phyloP scores from a whole-genome alignment of 2,888 invertebrate species.

The Macrosoma leucophasiata region DNA sequence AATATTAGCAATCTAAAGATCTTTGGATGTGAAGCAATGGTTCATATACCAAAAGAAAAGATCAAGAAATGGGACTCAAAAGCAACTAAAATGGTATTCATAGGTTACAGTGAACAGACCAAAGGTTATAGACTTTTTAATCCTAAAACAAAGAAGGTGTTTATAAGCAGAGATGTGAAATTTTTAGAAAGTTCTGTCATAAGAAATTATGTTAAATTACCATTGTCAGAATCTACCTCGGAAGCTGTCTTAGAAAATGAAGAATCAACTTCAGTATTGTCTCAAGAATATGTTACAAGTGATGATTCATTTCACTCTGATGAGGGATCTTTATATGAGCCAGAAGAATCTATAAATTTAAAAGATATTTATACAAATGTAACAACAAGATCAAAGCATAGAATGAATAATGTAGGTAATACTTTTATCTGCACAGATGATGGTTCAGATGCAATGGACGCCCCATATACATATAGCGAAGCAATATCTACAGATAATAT shows the following conservation, averaged over 20 bases:
- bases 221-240: no score
- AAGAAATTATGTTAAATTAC: no score
- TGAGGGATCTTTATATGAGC: conserved; percentile 7
- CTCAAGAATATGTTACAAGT: conserved; percentile 8
- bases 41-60: no score
- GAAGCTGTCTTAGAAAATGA: conserved; percentile 41
- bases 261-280: conserved; percentile 30
- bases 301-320: conserved; percentile 5
- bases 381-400: neutral
- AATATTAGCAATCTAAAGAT: conserved; percentile 32
- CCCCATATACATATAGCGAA: conserved; percentile 20
- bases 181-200: conserved; percentile 31
- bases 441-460: conserved; percentile 10
- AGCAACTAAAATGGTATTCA: no score
- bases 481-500: conserved; percentile 19
- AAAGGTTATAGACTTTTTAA: conserved; percentile 41
- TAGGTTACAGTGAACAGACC: conserved; percentile 35
- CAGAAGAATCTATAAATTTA: neutral
- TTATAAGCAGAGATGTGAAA: no score
- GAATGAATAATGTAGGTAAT: conserved; percentile 6
- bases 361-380: neutral
- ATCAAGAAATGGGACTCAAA: no score
- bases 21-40: conserved; percentile 40
- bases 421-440: conserved; percentile 17
- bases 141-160: no score